Evolutionary conservation across 2,888 invertebrate species (phyloP).

Genomic region (Lasioglossum vierecki): DNA sequence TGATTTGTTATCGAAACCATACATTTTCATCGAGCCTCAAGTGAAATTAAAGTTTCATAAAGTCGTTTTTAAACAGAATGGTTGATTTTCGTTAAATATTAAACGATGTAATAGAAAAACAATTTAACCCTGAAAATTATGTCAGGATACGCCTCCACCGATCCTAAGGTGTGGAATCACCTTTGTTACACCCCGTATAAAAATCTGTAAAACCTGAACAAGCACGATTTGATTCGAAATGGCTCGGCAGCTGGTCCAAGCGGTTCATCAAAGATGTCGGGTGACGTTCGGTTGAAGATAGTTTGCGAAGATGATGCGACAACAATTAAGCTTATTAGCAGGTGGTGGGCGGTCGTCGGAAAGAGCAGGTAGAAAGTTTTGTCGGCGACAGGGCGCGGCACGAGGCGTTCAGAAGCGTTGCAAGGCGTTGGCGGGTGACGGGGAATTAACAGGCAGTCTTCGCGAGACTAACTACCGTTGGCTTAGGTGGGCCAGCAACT

Average conservation of each 20-base stretch:
- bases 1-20: no score
- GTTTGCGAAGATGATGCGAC: constrained; percentile 31
- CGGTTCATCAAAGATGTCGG: neutral
- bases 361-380: constrained; percentile 41
- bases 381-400: constrained; percentile 14
- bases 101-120: no score
- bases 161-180: no score
- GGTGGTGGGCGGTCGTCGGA: neutral
- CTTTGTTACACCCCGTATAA: neutral
- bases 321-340: constrained; percentile 66
- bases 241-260: neutral
- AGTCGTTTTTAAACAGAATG: no score
- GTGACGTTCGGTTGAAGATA: constrained; percentile 7
- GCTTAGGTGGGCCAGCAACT: constrained; percentile 55
- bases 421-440: constrained; percentile 41
- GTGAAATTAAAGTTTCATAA: no score
- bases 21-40: no score
- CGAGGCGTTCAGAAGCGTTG: neutral
- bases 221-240: no score
- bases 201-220: neutral
- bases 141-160: no score
- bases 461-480: constrained; percentile 59
- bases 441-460: constrained; percentile 62
- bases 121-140: no score
- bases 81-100: no score